Conservation (phyloP, 2,888 invertebrate species). For the Phaedon cochleariae region DNA sequence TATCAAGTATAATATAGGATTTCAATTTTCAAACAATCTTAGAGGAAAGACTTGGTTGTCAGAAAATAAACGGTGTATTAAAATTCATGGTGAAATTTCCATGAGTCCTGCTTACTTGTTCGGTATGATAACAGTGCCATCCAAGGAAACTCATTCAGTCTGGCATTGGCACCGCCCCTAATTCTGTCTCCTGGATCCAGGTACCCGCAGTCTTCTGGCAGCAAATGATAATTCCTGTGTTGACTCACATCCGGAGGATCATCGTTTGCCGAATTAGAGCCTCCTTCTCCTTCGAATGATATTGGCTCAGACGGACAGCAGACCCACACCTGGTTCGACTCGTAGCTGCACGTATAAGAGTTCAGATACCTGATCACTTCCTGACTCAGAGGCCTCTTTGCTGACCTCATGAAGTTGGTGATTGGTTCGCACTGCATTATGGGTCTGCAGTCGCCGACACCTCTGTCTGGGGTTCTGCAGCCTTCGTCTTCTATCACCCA, state of each 20-base stretch:
- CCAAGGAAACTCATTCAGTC: slow-evolving; percentile 76
- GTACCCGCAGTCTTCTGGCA: slow-evolving; percentile 66
- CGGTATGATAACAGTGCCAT: slow-evolving; percentile 70
- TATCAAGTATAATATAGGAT: no score
- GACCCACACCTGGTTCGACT: slow-evolving; percentile 62
- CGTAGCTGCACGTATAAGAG: slow-evolving; percentile 58
- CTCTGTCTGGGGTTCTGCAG: slow-evolving; percentile 57
- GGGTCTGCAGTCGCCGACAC: slow-evolving; percentile 56
- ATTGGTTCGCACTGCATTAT: slow-evolving; percentile 50
- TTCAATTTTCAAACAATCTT: no score
- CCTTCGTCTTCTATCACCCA: slow-evolving; percentile 49
- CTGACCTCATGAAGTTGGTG: slow-evolving; percentile 35
- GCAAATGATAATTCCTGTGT: slow-evolving; percentile 56
- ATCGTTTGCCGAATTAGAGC: not conserved
- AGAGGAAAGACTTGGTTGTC: no score
- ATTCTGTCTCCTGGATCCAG: slow-evolving; percentile 64
- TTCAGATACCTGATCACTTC: slow-evolving; percentile 37
- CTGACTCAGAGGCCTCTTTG: slow-evolving; percentile 43
- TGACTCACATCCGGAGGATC: slow-evolving; percentile 54
- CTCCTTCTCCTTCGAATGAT: slow-evolving; percentile 1
- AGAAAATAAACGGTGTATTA: no score
- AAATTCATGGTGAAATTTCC: no score
- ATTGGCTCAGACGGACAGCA: slow-evolving; percentile 63
- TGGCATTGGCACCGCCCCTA: slow-evolving; percentile 44
- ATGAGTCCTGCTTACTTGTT: slow-evolving; percentile 40